Percentiles rank a stretch among this genome's conserved stretches.
Conservation (phyloP, 2,797 vertebrate species). For the Perodicticus potto region DNA sequence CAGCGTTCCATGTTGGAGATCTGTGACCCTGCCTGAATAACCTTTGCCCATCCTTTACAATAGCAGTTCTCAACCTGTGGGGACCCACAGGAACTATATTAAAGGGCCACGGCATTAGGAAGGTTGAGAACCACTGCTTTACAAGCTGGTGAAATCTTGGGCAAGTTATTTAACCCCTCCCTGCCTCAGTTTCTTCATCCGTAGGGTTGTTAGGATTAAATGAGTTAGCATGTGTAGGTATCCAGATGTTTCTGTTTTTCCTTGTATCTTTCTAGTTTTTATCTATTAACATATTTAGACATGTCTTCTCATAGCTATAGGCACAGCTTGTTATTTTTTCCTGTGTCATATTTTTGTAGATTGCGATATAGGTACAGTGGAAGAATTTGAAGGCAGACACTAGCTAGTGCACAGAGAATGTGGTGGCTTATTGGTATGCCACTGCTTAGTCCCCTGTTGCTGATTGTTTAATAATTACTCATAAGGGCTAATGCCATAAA, state of each 20-base stretch:
- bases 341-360: rapidly evolving
- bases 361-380: rapidly evolving
- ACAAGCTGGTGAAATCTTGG: neutral
- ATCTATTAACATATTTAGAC: neutral
- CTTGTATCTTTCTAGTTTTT: neutral
- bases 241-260: neutral
- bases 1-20: neutral
- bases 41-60: neutral
- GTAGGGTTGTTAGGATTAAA: neutral
- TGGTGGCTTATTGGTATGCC: neutral
- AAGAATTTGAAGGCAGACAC: neutral
- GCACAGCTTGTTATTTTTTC: neutral
- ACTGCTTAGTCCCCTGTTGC: rapidly evolving
- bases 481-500: neutral
- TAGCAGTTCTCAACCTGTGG: too few species aligned
- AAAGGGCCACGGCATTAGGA: too few species aligned
- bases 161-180: neutral
- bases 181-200: neutral
- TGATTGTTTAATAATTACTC: neutral
- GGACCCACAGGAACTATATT: too few species aligned
- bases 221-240: neutral
- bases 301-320: neutral
- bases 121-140: too few species aligned
- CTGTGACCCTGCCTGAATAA: neutral
- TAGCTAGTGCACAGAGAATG: neutral